These are phyloP conservation scores for Gryon sp. DNA, from an alignment of 1,140 invertebrate species.

Conservation along the genomic window DNA sequence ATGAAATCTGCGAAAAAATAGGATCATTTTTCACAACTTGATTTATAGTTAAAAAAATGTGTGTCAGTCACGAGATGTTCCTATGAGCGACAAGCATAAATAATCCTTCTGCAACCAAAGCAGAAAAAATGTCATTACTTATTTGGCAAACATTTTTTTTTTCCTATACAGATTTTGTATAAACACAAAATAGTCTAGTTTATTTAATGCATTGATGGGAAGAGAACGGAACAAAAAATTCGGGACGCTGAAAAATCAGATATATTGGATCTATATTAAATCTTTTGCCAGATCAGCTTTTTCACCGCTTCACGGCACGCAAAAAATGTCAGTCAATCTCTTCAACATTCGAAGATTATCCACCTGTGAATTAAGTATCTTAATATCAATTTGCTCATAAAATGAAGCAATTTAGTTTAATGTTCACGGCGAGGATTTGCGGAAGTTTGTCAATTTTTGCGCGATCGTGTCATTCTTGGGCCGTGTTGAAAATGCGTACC, in stretches of 20 bases:
- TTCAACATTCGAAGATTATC: constrained; percentile 14
- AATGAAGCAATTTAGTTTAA: constrained; percentile 38
- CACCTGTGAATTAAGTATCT: constrained; percentile 16
- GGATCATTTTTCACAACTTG: constrained; percentile 41
- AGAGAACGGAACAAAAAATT: too few relatives aligned
- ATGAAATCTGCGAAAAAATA: constrained; percentile 39
- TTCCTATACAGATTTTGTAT: constrained; percentile 31
- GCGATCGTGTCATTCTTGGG: constrained; percentile 21
- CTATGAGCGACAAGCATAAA: constrained; percentile 56
- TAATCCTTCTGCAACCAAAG: constrained; percentile 49
- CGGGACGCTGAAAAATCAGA: too few relatives aligned
- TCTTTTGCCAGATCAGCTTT: too few relatives aligned
- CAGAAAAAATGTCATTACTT: constrained; percentile 37
- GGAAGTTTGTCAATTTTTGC: constrained; percentile 20
- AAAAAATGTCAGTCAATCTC: constrained; percentile 10
- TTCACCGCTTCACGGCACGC: too few relatives aligned
- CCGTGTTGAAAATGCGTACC: constrained; percentile 39
- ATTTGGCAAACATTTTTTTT: constrained; percentile 39
- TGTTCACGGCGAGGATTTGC: constrained; percentile 2
- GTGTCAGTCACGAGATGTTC: constrained; percentile 46
- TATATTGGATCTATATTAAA: too few relatives aligned
- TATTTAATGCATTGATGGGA: too few relatives aligned
- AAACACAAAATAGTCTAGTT: too few relatives aligned
- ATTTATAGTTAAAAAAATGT: constrained; percentile 54
- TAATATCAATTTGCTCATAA: constrained; percentile 35